phyloP scores from a whole-genome alignment of 2,113 vertebrate genomes.

The Pitta sordida region DNA sequence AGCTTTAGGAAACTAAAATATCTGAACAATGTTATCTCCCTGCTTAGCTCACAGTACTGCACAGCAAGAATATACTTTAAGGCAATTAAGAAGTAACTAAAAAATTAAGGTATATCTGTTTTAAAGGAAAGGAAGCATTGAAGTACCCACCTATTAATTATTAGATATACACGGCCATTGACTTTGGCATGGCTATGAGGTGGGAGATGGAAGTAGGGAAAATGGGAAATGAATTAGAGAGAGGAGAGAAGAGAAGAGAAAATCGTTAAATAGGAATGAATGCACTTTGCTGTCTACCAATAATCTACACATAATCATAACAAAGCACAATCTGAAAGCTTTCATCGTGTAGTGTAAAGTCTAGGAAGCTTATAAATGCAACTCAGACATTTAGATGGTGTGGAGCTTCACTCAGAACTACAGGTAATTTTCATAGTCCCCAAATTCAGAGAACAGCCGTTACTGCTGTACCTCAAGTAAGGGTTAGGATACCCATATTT shows the following conservation, averaged over 20 bases:
- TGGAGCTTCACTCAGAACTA: background rate
- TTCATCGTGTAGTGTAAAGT: background rate
- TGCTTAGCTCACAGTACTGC: background rate
- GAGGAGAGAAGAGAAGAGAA: constrained; percentile 74
- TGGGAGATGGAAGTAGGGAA: constrained; percentile 64
- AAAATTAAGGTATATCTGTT: background rate
- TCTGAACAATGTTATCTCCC: background rate
- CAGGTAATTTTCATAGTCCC: background rate
- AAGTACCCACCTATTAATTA: constrained; percentile 99
- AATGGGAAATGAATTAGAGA: constrained; percentile 68
- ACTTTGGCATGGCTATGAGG: constrained; percentile 94
- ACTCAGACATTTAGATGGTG: background rate
- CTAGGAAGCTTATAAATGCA: background rate
- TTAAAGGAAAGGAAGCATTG: constrained; percentile 72
- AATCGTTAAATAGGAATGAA: constrained; percentile 58
- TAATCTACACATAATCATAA: background rate
- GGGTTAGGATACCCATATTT: background rate
- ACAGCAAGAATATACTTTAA: background rate
- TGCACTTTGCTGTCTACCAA: background rate
- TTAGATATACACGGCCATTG: constrained; percentile 96
- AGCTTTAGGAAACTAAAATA: background rate
- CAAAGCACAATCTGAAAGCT: background rate
- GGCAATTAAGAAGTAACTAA: constrained; percentile 3
- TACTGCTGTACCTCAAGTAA: background rate
- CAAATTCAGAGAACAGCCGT: background rate